phyloP scores from a whole-genome alignment of 2,113 vertebrate species.

The Anarrhichthys ocellatus region DNA sequence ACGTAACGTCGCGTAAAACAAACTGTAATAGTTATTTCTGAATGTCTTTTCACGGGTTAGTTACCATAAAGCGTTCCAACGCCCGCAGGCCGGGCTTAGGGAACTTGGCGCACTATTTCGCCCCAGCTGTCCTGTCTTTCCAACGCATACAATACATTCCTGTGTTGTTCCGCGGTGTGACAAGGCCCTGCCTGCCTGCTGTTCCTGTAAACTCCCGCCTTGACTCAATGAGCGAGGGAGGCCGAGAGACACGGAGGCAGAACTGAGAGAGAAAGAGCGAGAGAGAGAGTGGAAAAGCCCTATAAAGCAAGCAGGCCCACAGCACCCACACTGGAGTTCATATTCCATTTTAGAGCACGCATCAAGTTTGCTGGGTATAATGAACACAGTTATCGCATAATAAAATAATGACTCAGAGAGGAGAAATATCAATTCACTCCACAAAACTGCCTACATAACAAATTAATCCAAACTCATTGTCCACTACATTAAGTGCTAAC shows the following conservation, averaged over 20 bases:
- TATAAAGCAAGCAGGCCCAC: slow-evolving; percentile 66
- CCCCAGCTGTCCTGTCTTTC: slow-evolving; percentile 81
- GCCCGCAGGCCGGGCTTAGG: slow-evolving; percentile 41
- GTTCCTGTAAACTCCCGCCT: slow-evolving; percentile 90
- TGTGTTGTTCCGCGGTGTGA: slow-evolving; percentile 85
- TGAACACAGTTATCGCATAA: slow-evolving; percentile 46
- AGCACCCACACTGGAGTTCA: slow-evolving; percentile 66
- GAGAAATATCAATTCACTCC: slow-evolving; percentile 38
- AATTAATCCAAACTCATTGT: slow-evolving; percentile 8
- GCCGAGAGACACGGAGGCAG: slow-evolving; percentile 51
- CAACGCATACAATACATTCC: slow-evolving; percentile 89
- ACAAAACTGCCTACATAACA: slow-evolving; percentile 6
- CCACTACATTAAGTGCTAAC: background rate
- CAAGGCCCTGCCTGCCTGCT: slow-evolving; percentile 85
- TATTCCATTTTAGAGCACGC: slow-evolving; percentile 58
- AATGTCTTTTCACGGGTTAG: slow-evolving; percentile 24
- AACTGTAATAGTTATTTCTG: slow-evolving; percentile 26
- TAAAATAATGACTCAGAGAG: slow-evolving; percentile 38
- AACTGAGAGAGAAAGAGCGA: slow-evolving; percentile 31
- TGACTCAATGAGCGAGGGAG: slow-evolving; percentile 77
- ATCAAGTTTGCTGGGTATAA: slow-evolving; percentile 46
- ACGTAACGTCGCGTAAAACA: background rate
- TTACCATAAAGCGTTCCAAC: slow-evolving; percentile 15
- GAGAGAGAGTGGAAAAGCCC: slow-evolving; percentile 69
- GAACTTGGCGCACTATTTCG: slow-evolving; percentile 85